These are phyloP conservation scores for Drosophila quinaria DNA, from an alignment of 2,888 invertebrate genomes.

Conservation along the genomic window DNA sequence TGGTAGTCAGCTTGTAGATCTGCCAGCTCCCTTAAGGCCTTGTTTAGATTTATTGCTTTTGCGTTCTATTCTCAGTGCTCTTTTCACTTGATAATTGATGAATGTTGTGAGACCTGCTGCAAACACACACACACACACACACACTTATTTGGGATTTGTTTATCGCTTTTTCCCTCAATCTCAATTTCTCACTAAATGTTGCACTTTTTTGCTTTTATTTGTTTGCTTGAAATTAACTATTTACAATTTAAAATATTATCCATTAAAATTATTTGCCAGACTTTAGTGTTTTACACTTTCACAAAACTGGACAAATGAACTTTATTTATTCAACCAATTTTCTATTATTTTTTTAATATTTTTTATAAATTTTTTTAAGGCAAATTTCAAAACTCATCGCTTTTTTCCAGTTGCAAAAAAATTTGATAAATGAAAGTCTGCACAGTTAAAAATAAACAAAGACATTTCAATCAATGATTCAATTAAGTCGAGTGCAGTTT, in stretches of 20 bases:
- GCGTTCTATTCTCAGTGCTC: constrained; percentile 39
- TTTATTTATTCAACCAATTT: background rate
- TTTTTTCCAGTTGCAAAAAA: background rate
- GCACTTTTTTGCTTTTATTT: constrained; percentile 32
- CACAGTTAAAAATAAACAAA: constrained; percentile 40
- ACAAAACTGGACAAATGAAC: background rate
- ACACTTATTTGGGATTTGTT: background rate
- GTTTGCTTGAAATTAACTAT: constrained; percentile 41
- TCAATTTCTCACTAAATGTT: constrained; percentile 10
- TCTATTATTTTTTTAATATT: background rate
- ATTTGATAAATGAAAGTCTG: background rate
- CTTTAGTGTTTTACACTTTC: background rate
- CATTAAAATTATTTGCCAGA: background rate
- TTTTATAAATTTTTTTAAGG: background rate
- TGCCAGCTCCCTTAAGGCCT: constrained; percentile 54
- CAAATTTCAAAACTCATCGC: background rate
- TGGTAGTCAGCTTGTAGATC: constrained; percentile 39
- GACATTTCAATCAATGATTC: constrained; percentile 72
- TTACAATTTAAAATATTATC: background rate
- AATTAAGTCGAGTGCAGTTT: constrained; percentile 73
- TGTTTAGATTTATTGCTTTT: constrained; percentile 75
- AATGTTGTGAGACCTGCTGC: constrained; percentile 59
- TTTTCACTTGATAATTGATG: constrained; percentile 77
- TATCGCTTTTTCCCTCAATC: background rate
- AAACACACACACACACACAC: constrained; percentile 6